A percentile compares a stretch with the other conserved stretches of the same genome.
Evolutionary conservation across 2,888 invertebrate species (phyloP).

Genomic region (Flabesymbios commensalis): DNA sequence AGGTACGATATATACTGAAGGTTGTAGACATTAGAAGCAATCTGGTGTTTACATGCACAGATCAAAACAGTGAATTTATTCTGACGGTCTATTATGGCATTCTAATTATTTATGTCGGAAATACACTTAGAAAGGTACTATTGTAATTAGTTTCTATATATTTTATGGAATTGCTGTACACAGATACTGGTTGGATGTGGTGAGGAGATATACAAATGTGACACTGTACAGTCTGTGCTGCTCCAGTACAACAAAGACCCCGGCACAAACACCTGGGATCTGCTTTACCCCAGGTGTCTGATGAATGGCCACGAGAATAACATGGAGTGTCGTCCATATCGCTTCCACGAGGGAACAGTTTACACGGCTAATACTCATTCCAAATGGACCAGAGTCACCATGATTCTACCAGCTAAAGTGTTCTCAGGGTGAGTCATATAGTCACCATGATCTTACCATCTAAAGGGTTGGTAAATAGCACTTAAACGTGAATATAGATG

Average conservation of each 20-base stretch:
- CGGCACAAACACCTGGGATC: slow-evolving; percentile 50
- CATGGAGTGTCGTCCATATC: slow-evolving; percentile 57
- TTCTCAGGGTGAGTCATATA: slow-evolving; percentile 52
- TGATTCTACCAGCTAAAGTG: slow-evolving; percentile 55
- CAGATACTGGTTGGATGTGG: slow-evolving; percentile 58
- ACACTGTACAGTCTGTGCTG: slow-evolving; percentile 43
- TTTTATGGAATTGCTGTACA: not conserved
- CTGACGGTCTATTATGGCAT: too few relatives aligned
- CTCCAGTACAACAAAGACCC: slow-evolving; percentile 59
- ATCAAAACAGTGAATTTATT: too few relatives aligned
- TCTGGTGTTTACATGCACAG: too few relatives aligned
- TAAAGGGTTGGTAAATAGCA: too few relatives aligned
- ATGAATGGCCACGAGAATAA: slow-evolving; percentile 46
- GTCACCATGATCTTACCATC: not conserved
- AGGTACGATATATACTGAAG: too few relatives aligned
- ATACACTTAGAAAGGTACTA: too few relatives aligned
- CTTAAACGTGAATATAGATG: too few relatives aligned
- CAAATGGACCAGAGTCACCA: slow-evolving; percentile 58
- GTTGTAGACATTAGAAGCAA: too few relatives aligned
- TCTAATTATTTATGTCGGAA: too few relatives aligned
- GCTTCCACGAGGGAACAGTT: slow-evolving; percentile 52
- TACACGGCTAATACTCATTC: slow-evolving; percentile 51
- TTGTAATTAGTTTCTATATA: not conserved
- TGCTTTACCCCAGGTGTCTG: slow-evolving; percentile 56
- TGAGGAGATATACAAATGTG: slow-evolving; percentile 44